These are phyloP conservation scores for Mesitornis unicolor DNA, from an alignment of 2,113 vertebrate species.

Conservation along the genomic window DNA sequence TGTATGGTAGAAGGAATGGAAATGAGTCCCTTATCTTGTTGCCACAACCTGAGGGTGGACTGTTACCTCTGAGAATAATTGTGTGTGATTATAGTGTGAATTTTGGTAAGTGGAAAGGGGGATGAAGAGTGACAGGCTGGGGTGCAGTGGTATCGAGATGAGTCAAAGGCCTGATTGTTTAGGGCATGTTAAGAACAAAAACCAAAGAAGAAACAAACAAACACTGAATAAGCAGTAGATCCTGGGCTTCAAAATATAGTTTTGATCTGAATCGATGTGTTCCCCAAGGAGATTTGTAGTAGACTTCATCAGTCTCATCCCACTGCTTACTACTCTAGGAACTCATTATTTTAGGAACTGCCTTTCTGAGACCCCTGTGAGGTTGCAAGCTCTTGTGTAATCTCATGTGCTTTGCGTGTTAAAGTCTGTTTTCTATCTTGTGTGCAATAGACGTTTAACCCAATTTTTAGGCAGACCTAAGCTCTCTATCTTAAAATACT, in stretches of 20 bases:
- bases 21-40: background rate
- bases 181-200: background rate
- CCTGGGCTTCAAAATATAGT: background rate
- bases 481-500: background rate
- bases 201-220: background rate
- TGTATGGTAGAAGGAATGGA: background rate
- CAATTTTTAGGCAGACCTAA: background rate
- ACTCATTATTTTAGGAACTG: background rate
- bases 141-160: background rate
- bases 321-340: background rate
- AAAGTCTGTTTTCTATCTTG: background rate
- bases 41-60: background rate
- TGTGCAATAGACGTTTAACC: background rate
- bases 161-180: background rate
- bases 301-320: background rate
- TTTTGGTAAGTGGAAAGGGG: background rate
- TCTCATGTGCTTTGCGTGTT: fast-evolving
- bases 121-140: background rate
- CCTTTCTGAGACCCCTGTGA: background rate
- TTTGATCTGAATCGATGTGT: background rate
- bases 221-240: background rate
- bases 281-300: background rate
- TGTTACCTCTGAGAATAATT: background rate
- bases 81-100: background rate
- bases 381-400: background rate